These are phyloP conservation scores for Syngnathoides biaculeatus DNA, from an alignment of 2,113 vertebrate species.

Conservation along the genomic window DNA sequence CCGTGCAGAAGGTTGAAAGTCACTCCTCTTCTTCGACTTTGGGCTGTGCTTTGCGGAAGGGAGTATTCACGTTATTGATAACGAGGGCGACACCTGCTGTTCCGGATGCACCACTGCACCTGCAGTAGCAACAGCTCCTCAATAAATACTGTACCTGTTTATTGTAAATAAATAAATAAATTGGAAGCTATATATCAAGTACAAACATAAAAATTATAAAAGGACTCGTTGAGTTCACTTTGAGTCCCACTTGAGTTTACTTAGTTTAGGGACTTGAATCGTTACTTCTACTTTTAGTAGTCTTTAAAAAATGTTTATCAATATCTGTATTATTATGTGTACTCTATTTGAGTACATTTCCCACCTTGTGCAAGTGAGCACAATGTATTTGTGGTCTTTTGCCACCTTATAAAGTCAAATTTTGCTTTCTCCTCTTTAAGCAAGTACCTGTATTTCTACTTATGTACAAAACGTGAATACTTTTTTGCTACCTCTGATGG, in stretches of 20 bases:
- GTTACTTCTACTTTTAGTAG: not conserved
- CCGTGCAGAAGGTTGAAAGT: slow-evolving; percentile 47
- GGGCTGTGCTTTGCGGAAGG: not conserved
- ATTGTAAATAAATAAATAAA: no score
- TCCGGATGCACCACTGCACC: not conserved
- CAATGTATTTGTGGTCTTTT: no score
- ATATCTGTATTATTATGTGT: not conserved
- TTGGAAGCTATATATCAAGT: no score
- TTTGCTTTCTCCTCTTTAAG: not conserved
- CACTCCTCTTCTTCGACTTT: slow-evolving; percentile 20
- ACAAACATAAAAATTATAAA: no score
- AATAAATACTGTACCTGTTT: not conserved
- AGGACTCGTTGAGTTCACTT: no score
- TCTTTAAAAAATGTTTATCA: no score
- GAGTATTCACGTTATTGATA: not conserved
- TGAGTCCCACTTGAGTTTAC: no score
- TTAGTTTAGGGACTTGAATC: not conserved
- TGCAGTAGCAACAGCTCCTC: not conserved
- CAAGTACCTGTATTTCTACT: not conserved
- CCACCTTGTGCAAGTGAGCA: not conserved
- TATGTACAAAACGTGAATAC: not conserved
- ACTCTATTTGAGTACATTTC: not conserved
- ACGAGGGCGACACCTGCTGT: not conserved
- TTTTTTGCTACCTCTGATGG: not conserved
- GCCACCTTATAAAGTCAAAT: no score